These are phyloP conservation scores for Drosophila siamana DNA, from an alignment of 2,888 invertebrate species.

Conservation along the genomic window DNA sequence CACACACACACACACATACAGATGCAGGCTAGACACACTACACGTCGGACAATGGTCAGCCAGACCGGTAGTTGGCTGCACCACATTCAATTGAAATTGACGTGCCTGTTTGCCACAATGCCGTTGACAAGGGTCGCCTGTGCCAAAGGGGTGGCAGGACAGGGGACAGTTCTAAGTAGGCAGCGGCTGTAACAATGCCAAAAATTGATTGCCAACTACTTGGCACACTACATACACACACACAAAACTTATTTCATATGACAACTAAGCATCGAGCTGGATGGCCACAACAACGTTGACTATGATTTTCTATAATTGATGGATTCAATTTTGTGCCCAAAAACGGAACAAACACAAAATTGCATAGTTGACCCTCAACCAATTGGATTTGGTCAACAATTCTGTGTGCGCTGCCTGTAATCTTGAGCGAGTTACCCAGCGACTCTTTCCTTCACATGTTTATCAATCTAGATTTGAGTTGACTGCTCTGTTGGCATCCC, in stretches of 20 bases:
- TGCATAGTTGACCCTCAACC: constrained; percentile 26
- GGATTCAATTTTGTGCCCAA: constrained; percentile 46
- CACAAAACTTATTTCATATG: constrained; percentile 40
- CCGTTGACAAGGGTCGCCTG: constrained; percentile 56
- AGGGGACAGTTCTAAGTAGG: constrained; percentile 29
- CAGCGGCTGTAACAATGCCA: constrained; percentile 59
- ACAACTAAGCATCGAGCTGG: constrained; percentile 30
- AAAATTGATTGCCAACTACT: constrained; percentile 78
- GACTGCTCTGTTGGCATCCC: not conserved
- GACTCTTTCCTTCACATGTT: not conserved
- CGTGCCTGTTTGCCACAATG: constrained; percentile 78
- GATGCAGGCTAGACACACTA: constrained; percentile 10
- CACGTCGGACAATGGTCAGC: constrained; percentile 23
- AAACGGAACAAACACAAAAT: constrained; percentile 20
- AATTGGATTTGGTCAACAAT: constrained; percentile 21
- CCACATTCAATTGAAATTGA: constrained; percentile 78
- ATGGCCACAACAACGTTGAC: constrained; percentile 38
- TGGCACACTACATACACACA: constrained; percentile 36
- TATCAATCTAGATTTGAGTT: not conserved
- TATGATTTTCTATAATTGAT: constrained; percentile 70
- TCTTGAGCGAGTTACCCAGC: constrained; percentile 1
- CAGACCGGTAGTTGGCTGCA: constrained; percentile 62
- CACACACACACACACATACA: too few species aligned
- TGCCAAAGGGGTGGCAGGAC: not conserved
- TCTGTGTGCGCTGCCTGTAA: not conserved